Evolutionary conservation across 2,113 vertebrate species (phyloP).

Genomic region (Myotis davidii): DNA sequence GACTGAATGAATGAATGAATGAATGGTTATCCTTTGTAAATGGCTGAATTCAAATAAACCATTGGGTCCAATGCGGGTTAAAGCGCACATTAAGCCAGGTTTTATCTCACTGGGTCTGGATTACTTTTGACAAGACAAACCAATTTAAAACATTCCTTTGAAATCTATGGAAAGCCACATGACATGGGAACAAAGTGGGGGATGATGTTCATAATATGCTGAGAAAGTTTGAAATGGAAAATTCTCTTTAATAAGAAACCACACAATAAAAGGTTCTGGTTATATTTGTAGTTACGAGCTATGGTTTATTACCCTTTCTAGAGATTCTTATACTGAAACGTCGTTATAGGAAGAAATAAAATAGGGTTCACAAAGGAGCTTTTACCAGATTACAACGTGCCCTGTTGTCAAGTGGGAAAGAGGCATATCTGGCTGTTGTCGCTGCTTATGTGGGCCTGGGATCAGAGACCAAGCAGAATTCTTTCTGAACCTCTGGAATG

Average conservation of each 20-base stretch:
- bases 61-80: background rate
- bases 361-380: conserved; percentile 65
- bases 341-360: conserved; percentile 71
- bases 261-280: conserved; percentile 68
- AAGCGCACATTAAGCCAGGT: background rate
- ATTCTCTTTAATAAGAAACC: conserved; percentile 66
- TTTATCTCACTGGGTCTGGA: conserved; percentile 15
- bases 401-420: background rate
- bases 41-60: background rate
- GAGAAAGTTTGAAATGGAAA: conserved; percentile 70
- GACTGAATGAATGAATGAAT: background rate
- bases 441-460: background rate
- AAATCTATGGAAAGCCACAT: conserved; percentile 15
- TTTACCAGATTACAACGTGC: conserved; percentile 62
- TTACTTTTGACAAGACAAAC: conserved; percentile 48
- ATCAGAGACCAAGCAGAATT: conserved; percentile 35
- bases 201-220: conserved; percentile 36
- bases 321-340: conserved; percentile 69
- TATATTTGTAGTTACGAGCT: conserved; percentile 72
- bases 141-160: conserved; percentile 36
- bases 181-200: background rate
- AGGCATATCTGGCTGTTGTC: conserved; percentile 32
- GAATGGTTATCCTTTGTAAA: background rate
- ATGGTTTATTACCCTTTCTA: conserved; percentile 69
- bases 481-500: background rate